phyloP scores from a whole-genome alignment of 2,888 invertebrate species.

The Amphipoea lucens region DNA sequence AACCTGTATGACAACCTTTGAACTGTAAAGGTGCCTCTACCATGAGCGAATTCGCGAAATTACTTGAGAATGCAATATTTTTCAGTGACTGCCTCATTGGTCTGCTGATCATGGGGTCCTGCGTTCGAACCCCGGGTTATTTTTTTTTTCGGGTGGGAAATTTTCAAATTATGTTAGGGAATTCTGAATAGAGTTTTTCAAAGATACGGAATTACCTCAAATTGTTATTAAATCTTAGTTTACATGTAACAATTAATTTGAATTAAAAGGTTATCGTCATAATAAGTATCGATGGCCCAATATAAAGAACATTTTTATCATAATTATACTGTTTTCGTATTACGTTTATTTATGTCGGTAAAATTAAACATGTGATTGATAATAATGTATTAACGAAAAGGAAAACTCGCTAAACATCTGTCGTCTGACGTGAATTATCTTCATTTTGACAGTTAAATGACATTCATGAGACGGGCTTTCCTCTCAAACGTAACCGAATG shows the following conservation, averaged over 20 bases:
- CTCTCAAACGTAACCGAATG: background rate
- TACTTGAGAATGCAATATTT: constrained; percentile 10
- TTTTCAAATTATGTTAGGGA: background rate
- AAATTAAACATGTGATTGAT: background rate
- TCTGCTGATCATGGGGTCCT: too few species aligned
- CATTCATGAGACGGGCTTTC: background rate
- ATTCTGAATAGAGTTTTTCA: background rate
- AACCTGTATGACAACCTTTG: constrained; percentile 85
- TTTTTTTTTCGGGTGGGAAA: too few species aligned
- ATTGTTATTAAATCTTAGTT: background rate
- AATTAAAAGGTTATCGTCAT: constrained; percentile 8
- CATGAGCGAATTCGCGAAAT: constrained; percentile 29
- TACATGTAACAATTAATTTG: background rate
- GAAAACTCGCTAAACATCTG: background rate
- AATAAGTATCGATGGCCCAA: constrained; percentile 11
- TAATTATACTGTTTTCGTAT: background rate
- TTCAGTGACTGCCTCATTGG: too few species aligned
- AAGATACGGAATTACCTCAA: background rate
- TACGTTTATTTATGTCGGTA: background rate
- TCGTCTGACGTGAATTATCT: background rate
- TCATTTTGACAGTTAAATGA: background rate
- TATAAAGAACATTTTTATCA: background rate
- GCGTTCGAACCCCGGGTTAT: too few species aligned
- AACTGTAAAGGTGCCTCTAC: constrained; percentile 79
- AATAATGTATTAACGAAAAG: background rate